phyloP scores from a whole-genome alignment of 2,113 vertebrate species.

The Rhizomys pruinosus region DNA sequence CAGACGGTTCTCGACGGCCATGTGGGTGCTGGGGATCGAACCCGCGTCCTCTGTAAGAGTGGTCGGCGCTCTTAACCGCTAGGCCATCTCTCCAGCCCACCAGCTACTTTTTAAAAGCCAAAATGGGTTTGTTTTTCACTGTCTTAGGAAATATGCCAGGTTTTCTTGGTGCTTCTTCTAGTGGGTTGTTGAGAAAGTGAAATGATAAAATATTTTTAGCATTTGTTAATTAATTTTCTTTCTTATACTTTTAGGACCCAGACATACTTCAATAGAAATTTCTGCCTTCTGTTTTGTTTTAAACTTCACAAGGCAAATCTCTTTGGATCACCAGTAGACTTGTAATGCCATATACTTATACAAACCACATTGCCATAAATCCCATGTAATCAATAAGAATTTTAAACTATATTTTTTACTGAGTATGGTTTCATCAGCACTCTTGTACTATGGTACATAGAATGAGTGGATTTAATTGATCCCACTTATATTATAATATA shows the following conservation, averaged over 20 bases:
- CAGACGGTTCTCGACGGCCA: no score
- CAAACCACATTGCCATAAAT: slow-evolving; percentile 97
- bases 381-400: no score
- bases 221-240: background rate
- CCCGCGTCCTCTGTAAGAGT: no score
- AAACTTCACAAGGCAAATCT: slow-evolving; percentile 99
- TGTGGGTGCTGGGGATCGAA: no score
- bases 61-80: no score
- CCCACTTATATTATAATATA: no score
- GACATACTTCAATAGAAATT: slow-evolving; percentile 94
- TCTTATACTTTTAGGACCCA: background rate
- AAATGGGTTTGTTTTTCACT: slow-evolving; percentile 89
- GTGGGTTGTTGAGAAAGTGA: slow-evolving; percentile 93
- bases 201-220: background rate
- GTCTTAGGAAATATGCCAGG: slow-evolving; percentile 97
- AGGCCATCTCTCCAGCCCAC: no score
- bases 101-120: slow-evolving; percentile 82
- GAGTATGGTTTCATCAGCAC: no score
- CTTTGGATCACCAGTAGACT: slow-evolving; percentile 90
- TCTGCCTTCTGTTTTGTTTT: slow-evolving; percentile 93
- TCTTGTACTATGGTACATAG: no score
- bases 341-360: slow-evolving; percentile 94
- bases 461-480: no score
- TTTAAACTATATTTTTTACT: no score
- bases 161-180: slow-evolving; percentile 95